Conservation (phyloP, 2,888 invertebrate genomes). For the Nesidiocoris tenuis region DNA sequence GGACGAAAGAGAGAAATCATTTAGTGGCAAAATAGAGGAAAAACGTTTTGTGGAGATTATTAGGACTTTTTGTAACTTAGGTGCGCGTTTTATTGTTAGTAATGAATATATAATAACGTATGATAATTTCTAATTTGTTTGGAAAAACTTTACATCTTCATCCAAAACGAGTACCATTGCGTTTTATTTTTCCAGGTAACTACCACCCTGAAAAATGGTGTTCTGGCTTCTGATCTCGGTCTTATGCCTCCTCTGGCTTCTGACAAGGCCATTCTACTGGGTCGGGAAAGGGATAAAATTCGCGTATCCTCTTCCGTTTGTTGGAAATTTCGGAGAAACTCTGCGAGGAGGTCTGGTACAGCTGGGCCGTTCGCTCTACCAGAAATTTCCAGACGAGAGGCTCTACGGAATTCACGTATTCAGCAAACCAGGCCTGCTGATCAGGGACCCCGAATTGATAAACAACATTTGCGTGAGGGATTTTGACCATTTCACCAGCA, state of each 20-base stretch:
- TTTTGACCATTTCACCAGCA: conserved; percentile 8
- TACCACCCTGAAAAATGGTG: neutral
- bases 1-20: too few relatives aligned
- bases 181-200: too few relatives aligned
- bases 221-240: neutral
- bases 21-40: too few relatives aligned
- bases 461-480: neutral
- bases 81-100: too few relatives aligned
- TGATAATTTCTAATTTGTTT: too few relatives aligned
- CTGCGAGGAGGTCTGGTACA: neutral
- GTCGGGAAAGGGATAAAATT: conserved; percentile 16
- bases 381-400: conserved; percentile 1
- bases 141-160: too few relatives aligned
- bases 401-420: conserved; percentile 17
- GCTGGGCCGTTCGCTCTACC: neutral
- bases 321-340: conserved; percentile 16
- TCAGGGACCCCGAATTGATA: conserved; percentile 16
- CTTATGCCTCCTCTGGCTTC: conserved; percentile 6
- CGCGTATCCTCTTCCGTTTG: neutral
- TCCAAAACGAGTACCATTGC: too few relatives aligned
- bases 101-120: too few relatives aligned
- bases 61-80: too few relatives aligned
- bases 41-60: too few relatives aligned
- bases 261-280: conserved; percentile 28
- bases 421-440: neutral